Conservation (phyloP, 2,113 vertebrate genomes). For the Pao palembangensis region DNA sequence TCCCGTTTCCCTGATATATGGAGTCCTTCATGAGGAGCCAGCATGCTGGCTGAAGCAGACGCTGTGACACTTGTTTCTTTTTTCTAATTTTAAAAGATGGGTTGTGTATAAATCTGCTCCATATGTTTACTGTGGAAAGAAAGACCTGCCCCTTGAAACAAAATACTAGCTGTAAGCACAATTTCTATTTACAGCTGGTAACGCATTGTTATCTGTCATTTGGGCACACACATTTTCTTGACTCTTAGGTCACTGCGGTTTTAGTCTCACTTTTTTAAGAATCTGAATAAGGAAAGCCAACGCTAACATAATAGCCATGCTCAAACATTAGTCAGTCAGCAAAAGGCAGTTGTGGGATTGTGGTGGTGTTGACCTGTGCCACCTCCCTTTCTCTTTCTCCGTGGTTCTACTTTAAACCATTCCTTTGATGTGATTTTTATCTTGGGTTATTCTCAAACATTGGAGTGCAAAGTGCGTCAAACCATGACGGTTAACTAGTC, state of each 20-base stretch:
- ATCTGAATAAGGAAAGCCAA: conserved; percentile 38
- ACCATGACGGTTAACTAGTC: conserved; percentile 14
- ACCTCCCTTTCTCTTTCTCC: conserved; percentile 15
- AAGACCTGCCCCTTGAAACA: not conserved
- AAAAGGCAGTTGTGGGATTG: conserved; percentile 58
- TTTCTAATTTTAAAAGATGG: conserved; percentile 6
- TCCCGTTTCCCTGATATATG: conserved; percentile 49
- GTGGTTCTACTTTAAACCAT: conserved; percentile 28
- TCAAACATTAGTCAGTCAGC: conserved; percentile 51
- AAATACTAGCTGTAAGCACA: not conserved
- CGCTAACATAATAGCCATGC: conserved; percentile 28
- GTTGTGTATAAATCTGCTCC: no score
- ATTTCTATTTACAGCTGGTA: not conserved
- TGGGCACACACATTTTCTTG: conserved; percentile 3
- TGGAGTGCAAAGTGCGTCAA: conserved; percentile 36
- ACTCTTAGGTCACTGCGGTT: conserved; percentile 32
- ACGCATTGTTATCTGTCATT: conserved; percentile 2
- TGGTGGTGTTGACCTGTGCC: conserved; percentile 51
- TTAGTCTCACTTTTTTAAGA: conserved; percentile 39
- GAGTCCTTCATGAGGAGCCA: conserved; percentile 36
- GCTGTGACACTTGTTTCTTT: not conserved
- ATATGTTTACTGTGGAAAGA: conserved; percentile 14
- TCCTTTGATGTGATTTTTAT: conserved; percentile 31
- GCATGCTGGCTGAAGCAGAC: conserved; percentile 21
- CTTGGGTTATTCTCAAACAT: conserved; percentile 28